Base-by-base conservation (phyloP, 2,113 vertebrate species). In the Craseonycteris thonglongyai region DNA sequence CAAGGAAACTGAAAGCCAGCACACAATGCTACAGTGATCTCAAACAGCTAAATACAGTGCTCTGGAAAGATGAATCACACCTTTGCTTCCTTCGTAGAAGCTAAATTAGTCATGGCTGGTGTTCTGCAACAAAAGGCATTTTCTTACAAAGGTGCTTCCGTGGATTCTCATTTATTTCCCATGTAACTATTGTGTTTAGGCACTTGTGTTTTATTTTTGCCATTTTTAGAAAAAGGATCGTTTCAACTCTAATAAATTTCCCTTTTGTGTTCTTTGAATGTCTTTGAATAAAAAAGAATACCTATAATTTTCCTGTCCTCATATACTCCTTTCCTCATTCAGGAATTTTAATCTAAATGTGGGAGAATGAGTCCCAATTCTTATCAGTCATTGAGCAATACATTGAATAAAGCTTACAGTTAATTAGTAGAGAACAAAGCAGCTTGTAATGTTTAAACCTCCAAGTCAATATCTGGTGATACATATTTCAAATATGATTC, bases 401-500 rank as follows among this genome's bases (percentile, higher is more conserved):
- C 6, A 33, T 30, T 13, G 16, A 88, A 88, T 68, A 47, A 88
- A 51, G 14, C 38, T 51, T 93, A 78, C 4, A 22, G 54, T 68
- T 86, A 61, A 90, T 91, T 91, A 87, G 38, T 19, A 30, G 35
- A 24, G 42, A 75, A 92, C 51, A 59, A 78, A 91, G 13, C 3
- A 22, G 51, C 3, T 11, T 26, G n/a, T 72, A 40, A 68, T 65
- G 38, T 69, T 82, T 69, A 35, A 84, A 49, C 47, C 33, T 38
- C 58, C 49, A 45, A 72, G 14, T 49, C 88, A 11, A n/a, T 86
- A 92, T 66, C 7, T 58, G 21, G 38, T 72, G 35, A 59, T 59
- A 63, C 24, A 14, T 63, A 78, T 94, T 93, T 94, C 74, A 93
- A 71, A 89, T 68, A 59, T 40, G 35, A 87, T 58, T 93, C 45